These are phyloP conservation scores for Drosophila serrata DNA, from an alignment of 1,140 invertebrate species.

Conservation along the genomic window DNA sequence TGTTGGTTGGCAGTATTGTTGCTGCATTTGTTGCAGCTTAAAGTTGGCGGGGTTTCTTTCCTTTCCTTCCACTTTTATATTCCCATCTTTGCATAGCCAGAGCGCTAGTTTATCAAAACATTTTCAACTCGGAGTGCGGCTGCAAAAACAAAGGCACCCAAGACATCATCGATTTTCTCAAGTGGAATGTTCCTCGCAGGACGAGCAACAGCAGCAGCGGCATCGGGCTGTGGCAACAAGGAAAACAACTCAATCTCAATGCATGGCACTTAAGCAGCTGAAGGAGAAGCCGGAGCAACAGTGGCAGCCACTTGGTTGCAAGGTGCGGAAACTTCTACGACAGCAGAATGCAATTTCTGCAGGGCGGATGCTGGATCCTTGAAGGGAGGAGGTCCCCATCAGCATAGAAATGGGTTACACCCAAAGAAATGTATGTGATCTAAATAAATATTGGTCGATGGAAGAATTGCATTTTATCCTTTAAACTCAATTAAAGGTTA, in stretches of 20 bases:
- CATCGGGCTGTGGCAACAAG: constrained; percentile 21
- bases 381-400: background rate
- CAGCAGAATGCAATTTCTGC: constrained; percentile 74
- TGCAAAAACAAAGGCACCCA: constrained; percentile 74
- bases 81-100: constrained; percentile 59
- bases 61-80: background rate
- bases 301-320: constrained; percentile 63
- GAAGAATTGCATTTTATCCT: no score
- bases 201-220: no score
- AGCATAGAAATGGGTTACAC: constrained; percentile 4
- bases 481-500: background rate
- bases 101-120: constrained; percentile 77
- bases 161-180: constrained; percentile 76
- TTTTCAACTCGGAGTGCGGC: constrained; percentile 81
- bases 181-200: constrained; percentile 41
- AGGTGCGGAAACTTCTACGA: constrained; percentile 72
- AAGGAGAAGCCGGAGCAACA: constrained; percentile 38
- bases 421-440: background rate
- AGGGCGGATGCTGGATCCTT: background rate
- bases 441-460: background rate
- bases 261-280: constrained; percentile 78
- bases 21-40: constrained; percentile 67
- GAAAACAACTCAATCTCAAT: constrained; percentile 79
- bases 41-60: constrained; percentile 50
- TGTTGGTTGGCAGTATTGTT: constrained; percentile 32